Conservation (phyloP, 1,140 invertebrate species). For the Zaprionus nigranus region DNA sequence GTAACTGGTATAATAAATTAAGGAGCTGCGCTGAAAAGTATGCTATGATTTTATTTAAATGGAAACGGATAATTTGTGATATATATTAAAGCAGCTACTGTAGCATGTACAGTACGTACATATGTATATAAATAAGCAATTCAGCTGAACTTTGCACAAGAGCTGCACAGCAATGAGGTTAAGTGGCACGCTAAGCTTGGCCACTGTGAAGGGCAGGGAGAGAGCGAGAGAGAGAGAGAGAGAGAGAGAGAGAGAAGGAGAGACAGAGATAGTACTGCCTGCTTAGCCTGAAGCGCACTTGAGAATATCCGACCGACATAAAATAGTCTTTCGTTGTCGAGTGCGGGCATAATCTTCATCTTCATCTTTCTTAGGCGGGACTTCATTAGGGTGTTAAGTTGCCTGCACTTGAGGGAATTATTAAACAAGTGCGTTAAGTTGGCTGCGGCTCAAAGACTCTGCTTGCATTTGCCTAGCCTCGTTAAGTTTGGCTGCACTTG, state of each 20-base stretch:
- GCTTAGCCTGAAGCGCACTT: no score
- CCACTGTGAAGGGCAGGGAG: neutral
- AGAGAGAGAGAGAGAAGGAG: neutral
- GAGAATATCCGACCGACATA: no score
- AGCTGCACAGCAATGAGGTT: conserved; percentile 34
- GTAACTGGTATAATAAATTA: no score
- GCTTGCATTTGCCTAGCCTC: neutral
- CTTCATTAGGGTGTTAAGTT: conserved; percentile 28
- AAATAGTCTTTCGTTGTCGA: no score
- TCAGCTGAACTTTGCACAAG: neutral
- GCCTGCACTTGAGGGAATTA: conserved; percentile 9
- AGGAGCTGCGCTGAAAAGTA: neutral
- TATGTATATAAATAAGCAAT: neutral
- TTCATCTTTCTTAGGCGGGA: no score
- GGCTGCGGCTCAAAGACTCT: neutral
- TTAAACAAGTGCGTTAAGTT: conserved; percentile 22
- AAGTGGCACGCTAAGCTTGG: conserved; percentile 55
- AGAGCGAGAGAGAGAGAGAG: neutral
- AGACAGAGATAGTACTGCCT: neutral
- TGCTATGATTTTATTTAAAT: neutral
- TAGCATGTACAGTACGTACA: no score
- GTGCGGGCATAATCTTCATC: no score
- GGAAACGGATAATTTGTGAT: neutral
- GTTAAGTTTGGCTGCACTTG: conserved; percentile 9
- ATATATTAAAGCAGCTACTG: neutral